These are phyloP conservation scores for Solea solea DNA, from an alignment of 2,113 vertebrate genomes.

Conservation along the genomic window DNA sequence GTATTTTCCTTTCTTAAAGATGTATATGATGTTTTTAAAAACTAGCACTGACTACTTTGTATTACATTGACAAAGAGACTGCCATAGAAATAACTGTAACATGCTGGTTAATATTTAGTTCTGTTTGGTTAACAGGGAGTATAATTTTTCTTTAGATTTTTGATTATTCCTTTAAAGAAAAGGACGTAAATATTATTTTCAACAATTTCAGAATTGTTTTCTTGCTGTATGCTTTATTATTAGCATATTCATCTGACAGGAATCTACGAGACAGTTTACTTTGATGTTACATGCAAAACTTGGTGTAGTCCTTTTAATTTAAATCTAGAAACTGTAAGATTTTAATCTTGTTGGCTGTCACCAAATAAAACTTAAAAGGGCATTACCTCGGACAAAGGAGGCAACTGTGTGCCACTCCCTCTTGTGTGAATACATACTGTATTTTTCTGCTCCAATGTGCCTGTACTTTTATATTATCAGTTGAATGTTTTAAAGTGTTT, in stretches of 20 bases:
- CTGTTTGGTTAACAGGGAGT: neutral
- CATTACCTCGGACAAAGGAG: slow-evolving; percentile 63
- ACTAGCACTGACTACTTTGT: slow-evolving; percentile 31
- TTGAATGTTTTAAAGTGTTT: slow-evolving; percentile 53
- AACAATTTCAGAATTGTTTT: neutral
- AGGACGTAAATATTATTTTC: no score
- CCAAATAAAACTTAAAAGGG: slow-evolving; percentile 45
- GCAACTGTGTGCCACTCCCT: slow-evolving; percentile 22
- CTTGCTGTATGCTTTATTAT: neutral
- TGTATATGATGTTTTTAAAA: neutral
- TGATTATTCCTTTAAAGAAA: neutral
- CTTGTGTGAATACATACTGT: slow-evolving; percentile 45
- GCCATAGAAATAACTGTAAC: neutral
- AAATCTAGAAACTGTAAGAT: slow-evolving; percentile 31
- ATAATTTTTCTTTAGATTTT: neutral
- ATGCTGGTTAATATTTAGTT: slow-evolving; percentile 3
- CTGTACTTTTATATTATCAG: slow-evolving; percentile 31
- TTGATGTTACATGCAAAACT: neutral
- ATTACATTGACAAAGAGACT: neutral
- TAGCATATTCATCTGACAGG: neutral
- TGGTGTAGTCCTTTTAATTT: neutral
- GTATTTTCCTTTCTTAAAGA: slow-evolving; percentile 8
- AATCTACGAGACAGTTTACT: neutral
- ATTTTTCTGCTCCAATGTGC: slow-evolving; percentile 20
- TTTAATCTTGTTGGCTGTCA: slow-evolving; percentile 39